Conservation (phyloP, 2,113 vertebrate species). For the Spea bombifrons region DNA sequence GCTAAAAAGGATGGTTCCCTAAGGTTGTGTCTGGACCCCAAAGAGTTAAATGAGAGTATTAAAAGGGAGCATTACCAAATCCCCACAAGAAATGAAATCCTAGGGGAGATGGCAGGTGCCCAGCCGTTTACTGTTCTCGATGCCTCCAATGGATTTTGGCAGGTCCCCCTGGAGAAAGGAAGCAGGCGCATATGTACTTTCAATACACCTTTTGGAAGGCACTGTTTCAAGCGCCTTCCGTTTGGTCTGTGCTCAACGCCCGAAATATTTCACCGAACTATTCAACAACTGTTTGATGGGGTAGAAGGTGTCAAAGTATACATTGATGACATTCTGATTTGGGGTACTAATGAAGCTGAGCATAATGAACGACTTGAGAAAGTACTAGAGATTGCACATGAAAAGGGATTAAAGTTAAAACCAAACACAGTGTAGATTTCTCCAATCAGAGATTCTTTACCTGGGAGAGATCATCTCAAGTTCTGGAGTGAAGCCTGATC, state of each 20-base stretch:
- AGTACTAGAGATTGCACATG: background rate
- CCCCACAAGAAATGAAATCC: background rate
- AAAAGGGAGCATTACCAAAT: background rate
- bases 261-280: slow-evolving; percentile 13
- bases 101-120: background rate
- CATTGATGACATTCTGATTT: slow-evolving; percentile 16
- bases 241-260: background rate
- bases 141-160: slow-evolving; percentile 24
- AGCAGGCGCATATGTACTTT: too few relatives aligned
- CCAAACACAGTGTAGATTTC: background rate
- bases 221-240: background rate
- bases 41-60: background rate
- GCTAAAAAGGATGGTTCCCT: too few relatives aligned
- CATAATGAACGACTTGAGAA: slow-evolving; percentile 2
- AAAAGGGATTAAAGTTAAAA: background rate
- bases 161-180: slow-evolving; percentile 9
- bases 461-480: background rate
- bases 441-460: background rate
- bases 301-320: slow-evolving; percentile 4
- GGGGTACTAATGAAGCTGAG: slow-evolving; percentile 14
- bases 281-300: slow-evolving; percentile 11
- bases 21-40: too few relatives aligned
- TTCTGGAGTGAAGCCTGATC: background rate
- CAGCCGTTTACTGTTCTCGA: background rate
- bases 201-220: background rate